A percentile compares a stretch with the other conserved stretches of the same genome.
Conservation (phyloP, 1,140 invertebrate genomes). For the Drosophila punjabiensis region DNA sequence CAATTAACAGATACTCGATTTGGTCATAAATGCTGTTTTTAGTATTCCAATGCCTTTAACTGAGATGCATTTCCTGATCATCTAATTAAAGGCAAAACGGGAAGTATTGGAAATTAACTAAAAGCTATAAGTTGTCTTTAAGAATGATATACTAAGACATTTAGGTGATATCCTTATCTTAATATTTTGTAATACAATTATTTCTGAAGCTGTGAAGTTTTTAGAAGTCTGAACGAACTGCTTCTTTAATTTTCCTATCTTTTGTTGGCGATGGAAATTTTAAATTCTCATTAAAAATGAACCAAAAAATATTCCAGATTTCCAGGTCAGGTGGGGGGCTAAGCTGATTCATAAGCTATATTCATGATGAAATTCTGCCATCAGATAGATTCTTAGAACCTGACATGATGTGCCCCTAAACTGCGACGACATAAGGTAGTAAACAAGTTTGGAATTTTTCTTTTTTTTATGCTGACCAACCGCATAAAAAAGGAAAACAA, state of each 20-base stretch:
- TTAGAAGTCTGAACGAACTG: no score
- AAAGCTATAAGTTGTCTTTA: neutral
- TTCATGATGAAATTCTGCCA: conserved; percentile 67
- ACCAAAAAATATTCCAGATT: neutral
- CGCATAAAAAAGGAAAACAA: conserved; percentile 23
- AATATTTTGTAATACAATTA: neutral
- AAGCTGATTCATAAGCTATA: conserved; percentile 45
- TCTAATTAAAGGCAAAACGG: conserved; percentile 4
- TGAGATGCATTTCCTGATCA: conserved; percentile 11
- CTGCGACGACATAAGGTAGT: conserved; percentile 56
- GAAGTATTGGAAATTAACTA: neutral
- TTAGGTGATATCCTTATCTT: neutral
- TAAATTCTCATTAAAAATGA: neutral
- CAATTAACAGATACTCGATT: conserved; percentile 17
- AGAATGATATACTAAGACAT: neutral
- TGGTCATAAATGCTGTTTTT: conserved; percentile 29
- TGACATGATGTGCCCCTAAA: conserved; percentile 61
- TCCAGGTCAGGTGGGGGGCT: conserved; percentile 10
- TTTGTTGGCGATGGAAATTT: neutral
- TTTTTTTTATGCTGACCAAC: conserved; percentile 29
- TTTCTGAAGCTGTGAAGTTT: neutral
- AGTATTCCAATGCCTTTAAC: neutral
- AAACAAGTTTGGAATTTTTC: conserved; percentile 65
- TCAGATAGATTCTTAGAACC: conserved; percentile 61
- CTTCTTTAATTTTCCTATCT: neutral